Base-by-base conservation (phyloP, 2,888 invertebrate species). In the Metallyticus violacea region DNA sequence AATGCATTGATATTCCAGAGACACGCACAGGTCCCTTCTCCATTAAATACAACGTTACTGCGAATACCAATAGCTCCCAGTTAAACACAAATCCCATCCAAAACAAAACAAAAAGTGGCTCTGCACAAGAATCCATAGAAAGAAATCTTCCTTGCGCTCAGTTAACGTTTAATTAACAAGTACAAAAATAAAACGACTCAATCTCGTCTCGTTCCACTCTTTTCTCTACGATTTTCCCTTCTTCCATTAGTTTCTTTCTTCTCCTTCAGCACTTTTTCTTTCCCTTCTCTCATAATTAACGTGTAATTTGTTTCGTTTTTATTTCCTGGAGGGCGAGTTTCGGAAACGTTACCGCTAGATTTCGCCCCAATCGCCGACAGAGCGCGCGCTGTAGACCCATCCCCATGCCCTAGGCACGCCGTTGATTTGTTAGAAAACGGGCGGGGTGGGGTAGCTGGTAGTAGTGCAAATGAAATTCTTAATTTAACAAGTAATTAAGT, bases 401-500 rank as follows among this genome's bases (percentile, higher is more conserved):
- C 40, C 40, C 40, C 15, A 15, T 7, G 40, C 40, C 22, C 40
- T 62, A 62, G 27, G 30, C 84, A 86, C 28, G 85, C 80, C 81
- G 87, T 86, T 87, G 87, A 86, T 87, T 86, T 88, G 88, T 82
- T 85, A 79, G 26, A 27, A 77, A 26, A 15, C 7, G 80, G 26
- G 26, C 2, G 80, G 26, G 28, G 40, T 15, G 40, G 40, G 40
- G 81, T 7, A 28, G 30, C 27, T 25, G 62, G 78, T 77, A 22
- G 82, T 77, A 30, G 78, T 29, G 87, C 91, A 91, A 92, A 92
- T 92, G 92, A 92, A 92, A 92, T 92, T 92, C 91, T 92, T 88
- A 91, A 92, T 92, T 92, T 91, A 91, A 91, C 87, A 89, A 89
- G 91, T 91, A 92, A 92, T 92, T 92, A 91, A 91, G 91, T 88